phyloP scores from a whole-genome alignment of 2,888 invertebrate genomes.

The Macropis europaea region DNA sequence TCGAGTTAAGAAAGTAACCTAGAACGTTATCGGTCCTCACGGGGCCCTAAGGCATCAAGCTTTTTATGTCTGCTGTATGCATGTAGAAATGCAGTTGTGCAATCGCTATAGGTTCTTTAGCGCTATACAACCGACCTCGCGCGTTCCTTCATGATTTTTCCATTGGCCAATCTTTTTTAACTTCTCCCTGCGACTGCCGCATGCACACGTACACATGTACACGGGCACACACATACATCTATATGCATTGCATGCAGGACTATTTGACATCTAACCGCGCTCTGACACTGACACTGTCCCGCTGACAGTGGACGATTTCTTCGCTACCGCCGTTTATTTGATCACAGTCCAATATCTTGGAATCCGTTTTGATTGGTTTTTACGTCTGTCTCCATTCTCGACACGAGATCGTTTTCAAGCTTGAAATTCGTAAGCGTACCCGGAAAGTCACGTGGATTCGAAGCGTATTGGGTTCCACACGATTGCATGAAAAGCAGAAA shows the following conservation, averaged over 20 bases:
- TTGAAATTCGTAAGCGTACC: background rate
- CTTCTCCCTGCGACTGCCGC: background rate
- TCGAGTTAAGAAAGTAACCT: background rate
- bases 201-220: background rate
- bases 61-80: constrained; percentile 9
- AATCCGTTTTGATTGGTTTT: background rate
- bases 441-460: background rate
- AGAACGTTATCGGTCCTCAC: background rate
- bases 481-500: background rate
- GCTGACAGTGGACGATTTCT: background rate
- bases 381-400: background rate
- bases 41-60: background rate
- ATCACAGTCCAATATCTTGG: background rate
- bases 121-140: background rate
- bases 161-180: background rate
- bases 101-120: constrained; percentile 46
- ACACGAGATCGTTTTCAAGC: background rate
- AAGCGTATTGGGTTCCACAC: background rate
- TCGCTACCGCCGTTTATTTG: background rate
- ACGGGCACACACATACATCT: too few species aligned
- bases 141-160: background rate
- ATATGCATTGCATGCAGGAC: too few species aligned
- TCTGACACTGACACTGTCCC: constrained; percentile 41
- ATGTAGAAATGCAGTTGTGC: constrained; percentile 65
- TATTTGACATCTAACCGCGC: constrained; percentile 25